Base-by-base conservation (phyloP, 2,888 invertebrate genomes). In the Eupithecia subfuscata region DNA sequence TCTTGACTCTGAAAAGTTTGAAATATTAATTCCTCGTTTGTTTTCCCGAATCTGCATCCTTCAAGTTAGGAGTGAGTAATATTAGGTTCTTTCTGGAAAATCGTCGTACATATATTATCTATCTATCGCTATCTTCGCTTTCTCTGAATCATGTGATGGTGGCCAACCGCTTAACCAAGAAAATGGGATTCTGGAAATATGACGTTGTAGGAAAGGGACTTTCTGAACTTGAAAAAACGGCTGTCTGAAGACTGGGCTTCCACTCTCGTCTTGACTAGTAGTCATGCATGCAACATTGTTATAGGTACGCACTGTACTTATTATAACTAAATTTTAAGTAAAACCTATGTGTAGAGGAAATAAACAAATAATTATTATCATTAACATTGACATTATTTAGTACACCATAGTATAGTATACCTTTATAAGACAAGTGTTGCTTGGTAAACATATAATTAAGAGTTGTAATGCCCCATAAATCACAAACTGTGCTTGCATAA, bases 401-500 rank as follows among this genome's bases (percentile, higher is more conserved):
- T 34, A 63, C 74, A 5, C 6, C 45, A 2, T 40, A 8, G 40
- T 56, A 22, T 1, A 56, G 11, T 18, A 67, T 82, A 94, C 94
- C 87, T 91, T 93, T 9, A 86, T 76, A 5, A 91, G 81, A 56
- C 92, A 93, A 56, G 87, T 88, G 71, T 92, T 92, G 79, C 94
- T 93, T 70, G 93, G 93, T 93, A 92, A 94, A 77, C 94, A 94
- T 74, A 90, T 92, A 75, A 92, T 77, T 75, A 92, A 94, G 1
- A 94, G 84, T 81, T 94, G 93, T 14, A 90, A 88, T 34, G 93
- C 84, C 9, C 91, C 91, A 78, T 94, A 94, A 56, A 91, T 75
- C n/a, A 94, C 83, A 78, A 92, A 94, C 80, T 94, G 92, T 0
- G 91, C 91, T 85, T 90, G 87, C 18, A 93, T 76, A 2, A 94